phyloP scores from a whole-genome alignment of 2,888 invertebrate genomes.

The Tiliacea citrago region DNA sequence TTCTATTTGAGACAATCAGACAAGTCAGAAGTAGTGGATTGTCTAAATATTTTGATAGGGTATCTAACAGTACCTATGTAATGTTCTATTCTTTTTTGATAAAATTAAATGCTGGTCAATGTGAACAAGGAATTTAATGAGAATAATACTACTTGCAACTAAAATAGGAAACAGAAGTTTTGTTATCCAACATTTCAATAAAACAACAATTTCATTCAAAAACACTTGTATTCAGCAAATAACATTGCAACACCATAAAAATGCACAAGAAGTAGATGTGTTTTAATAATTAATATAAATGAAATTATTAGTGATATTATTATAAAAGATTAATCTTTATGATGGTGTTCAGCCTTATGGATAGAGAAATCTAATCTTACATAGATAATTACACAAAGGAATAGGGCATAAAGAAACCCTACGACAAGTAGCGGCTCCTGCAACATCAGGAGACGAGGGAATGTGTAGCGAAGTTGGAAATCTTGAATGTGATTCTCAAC shows the following conservation, averaged over 20 bases:
- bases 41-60: background rate
- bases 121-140: background rate
- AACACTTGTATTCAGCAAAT: constrained; percentile 76
- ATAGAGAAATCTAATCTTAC: constrained; percentile 99
- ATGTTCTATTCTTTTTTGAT: background rate
- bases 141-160: background rate
- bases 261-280: constrained; percentile 77
- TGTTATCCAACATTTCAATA: constrained; percentile 39
- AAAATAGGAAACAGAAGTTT: background rate
- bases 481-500: constrained; percentile 99
- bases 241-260: constrained; percentile 73
- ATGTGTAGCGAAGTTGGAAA: constrained; percentile 97
- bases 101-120: background rate
- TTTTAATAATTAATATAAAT: constrained; percentile 67
- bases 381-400: constrained; percentile 97
- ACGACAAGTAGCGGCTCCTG: constrained; percentile 98
- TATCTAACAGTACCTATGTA: background rate
- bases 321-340: constrained; percentile 85
- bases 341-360: constrained; percentile 92
- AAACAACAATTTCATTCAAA: constrained; percentile 65
- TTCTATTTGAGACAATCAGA: background rate
- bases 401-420: constrained; percentile 96
- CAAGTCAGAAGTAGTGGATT: background rate
- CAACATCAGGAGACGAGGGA: constrained; percentile 95
- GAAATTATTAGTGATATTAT: constrained; percentile 65